Evolutionary conservation across 2,888 invertebrate genomes (phyloP).

Genomic region (Sipunculus nudus): DNA sequence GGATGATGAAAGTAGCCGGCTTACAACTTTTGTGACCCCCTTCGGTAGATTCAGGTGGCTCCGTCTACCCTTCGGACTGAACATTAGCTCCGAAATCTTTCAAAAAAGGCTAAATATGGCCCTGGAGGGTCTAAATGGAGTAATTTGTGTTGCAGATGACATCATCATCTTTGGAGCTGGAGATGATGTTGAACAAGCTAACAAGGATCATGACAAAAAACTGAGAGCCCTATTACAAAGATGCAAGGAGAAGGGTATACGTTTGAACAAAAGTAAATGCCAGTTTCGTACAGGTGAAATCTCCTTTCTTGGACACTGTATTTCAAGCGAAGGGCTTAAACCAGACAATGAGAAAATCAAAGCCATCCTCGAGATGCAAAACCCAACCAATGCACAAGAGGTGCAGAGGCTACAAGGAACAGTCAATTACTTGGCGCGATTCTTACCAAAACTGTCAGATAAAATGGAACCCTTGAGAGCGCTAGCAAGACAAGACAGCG

Average conservation of each 20-base stretch:
- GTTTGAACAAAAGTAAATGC: constrained; percentile 24
- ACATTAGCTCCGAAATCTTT: constrained; percentile 33
- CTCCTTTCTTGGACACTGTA: constrained; percentile 29
- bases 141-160: constrained; percentile 34
- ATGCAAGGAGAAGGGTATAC: constrained; percentile 27
- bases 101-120: constrained; percentile 30
- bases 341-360: constrained; percentile 30
- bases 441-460: constrained; percentile 28
- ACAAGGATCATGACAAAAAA: constrained; percentile 26
- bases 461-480: constrained; percentile 22
- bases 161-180: constrained; percentile 26
- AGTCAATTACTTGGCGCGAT: constrained; percentile 21
- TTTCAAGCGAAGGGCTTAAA: constrained; percentile 27
- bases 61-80: constrained; percentile 34
- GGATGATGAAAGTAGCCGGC: constrained; percentile 28
- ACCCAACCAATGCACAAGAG: constrained; percentile 23
- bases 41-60: constrained; percentile 35
- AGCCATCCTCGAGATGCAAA: constrained; percentile 30
- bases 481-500: too few species aligned
- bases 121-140: constrained; percentile 29
- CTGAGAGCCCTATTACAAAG: constrained; percentile 15
- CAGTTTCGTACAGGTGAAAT: constrained; percentile 9
- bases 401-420: constrained; percentile 35
- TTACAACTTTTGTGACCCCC: constrained; percentile 31
- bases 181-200: constrained; percentile 19